Base-by-base conservation (phyloP, 1,140 invertebrate genomes). In the Eufriesea mexicana region DNA sequence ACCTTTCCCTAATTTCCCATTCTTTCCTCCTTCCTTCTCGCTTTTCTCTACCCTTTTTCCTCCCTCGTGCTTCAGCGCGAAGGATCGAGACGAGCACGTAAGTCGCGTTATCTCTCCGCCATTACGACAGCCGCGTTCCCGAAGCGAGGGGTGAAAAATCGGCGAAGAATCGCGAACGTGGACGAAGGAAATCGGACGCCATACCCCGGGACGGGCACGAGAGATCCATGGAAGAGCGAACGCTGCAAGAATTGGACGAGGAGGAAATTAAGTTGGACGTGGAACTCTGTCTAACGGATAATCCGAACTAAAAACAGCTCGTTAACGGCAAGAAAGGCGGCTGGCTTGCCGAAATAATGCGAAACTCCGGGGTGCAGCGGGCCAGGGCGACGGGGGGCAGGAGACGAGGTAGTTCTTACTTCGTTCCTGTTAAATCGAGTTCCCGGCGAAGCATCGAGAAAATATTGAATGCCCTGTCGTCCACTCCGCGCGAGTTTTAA, bases 401-500 rank as follows among this genome's bases (percentile, higher is more conserved):
- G n/a, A 23, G 67, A 5, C 2, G 35, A 42, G 14, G 68, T n/a
- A 25, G 55, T 81, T 67, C 79, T 81, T 81, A 67, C 51, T 47
- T 81, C 61, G 61, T 82, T 57, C 51, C 79, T 59, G 62, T 82
- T 82, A 76, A 82, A 76, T 82, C 79, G 62, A 82, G 79, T 82
- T 82, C 51, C 25, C 62, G 61, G 6, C n/a, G 25, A 57, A 47
- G 79, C 42, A 47, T 82, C 79, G 62, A 8, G 54, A 68, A 76
- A 82, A 82, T 82, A 82, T 82, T 82, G 79, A 76, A 82, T 76
- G 54, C 73, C 51, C 25, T n/a, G 78, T 62, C 79, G 79, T 75
- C 71, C 79, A 67, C 61, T 82, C 20, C 2, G 51, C 62, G 42
- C 54, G 54, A 82, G 79, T 82, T 82, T 82, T 82, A 82, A 82